These are phyloP conservation scores for Paradisaea rubra DNA, from an alignment of 2,113 vertebrate species.

Conservation along the genomic window DNA sequence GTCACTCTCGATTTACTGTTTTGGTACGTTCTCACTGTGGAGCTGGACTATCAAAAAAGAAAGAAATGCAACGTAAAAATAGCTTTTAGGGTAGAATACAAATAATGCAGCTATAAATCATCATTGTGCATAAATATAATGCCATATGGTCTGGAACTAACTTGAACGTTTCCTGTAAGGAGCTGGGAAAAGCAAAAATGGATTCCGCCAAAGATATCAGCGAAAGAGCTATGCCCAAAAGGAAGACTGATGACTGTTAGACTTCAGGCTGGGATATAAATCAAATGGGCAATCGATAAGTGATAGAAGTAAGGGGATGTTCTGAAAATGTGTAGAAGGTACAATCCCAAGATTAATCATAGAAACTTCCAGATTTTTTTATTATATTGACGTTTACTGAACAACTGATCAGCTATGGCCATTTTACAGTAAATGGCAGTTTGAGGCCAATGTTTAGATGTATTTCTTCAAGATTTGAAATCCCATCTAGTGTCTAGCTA, in stretches of 20 bases:
- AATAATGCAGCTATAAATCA: not conserved
- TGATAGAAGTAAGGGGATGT: not conserved
- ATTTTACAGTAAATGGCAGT: not conserved
- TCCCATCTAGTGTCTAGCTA: not conserved
- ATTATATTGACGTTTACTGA: not conserved
- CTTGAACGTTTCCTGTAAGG: not conserved
- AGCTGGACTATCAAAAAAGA: constrained; percentile 77
- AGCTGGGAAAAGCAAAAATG: not conserved
- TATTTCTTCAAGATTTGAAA: not conserved
- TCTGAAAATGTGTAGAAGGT: not conserved
- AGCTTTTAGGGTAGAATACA: constrained; percentile 22
- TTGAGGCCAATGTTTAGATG: not conserved
- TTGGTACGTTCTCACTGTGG: constrained; percentile 80
- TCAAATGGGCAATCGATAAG: not conserved
- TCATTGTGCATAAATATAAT: not conserved
- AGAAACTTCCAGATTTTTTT: not conserved
- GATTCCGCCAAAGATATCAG: not conserved
- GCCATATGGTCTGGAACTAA: not conserved
- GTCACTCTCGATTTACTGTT: constrained; percentile 77
- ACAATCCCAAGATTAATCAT: not conserved
- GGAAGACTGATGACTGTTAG: not conserved
- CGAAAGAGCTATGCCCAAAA: not conserved
- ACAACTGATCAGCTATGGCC: not conserved
- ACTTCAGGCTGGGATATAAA: not conserved
- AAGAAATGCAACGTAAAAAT: constrained; percentile 62